Percentiles rank a stretch among this genome's conserved stretches.
Evolutionary conservation across 2,797 vertebrate species (phyloP).

Genomic region (Pteropus rufus): DNA sequence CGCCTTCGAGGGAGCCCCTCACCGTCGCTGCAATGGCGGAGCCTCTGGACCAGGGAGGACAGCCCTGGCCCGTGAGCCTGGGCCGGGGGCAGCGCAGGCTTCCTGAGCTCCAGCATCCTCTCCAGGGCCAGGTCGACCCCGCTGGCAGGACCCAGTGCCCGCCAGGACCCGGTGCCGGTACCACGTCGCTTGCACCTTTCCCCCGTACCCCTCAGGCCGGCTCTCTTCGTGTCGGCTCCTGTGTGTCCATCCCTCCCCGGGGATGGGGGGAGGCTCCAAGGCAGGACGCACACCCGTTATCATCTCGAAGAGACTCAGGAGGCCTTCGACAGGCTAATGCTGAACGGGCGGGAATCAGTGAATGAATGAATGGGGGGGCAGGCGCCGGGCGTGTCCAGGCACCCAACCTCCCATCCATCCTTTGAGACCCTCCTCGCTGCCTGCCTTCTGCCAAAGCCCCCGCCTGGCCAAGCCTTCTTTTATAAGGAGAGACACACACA

Average conservation of each 20-base stretch:
- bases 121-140: no score
- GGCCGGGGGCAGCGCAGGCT: no score
- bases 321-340: not conserved
- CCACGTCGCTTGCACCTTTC: no score
- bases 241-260: no score
- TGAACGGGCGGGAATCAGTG: not conserved
- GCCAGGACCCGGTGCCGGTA: no score
- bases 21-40: not conserved
- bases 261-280: no score
- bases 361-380: not conserved
- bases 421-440: not conserved
- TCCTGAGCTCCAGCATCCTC: no score
- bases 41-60: not conserved
- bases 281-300: not conserved
- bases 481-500: not conserved
- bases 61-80: not conserved
- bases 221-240: no score
- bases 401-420: not conserved
- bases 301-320: not conserved
- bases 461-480: not conserved
- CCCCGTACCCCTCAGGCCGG: no score
- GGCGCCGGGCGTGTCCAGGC: accelerated
- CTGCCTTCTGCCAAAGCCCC: not conserved
- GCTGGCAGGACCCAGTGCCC: no score
- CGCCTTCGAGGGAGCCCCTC: not conserved